phyloP scores from a whole-genome alignment of 2,888 invertebrate genomes.

The Ceriagrion tenellum region DNA sequence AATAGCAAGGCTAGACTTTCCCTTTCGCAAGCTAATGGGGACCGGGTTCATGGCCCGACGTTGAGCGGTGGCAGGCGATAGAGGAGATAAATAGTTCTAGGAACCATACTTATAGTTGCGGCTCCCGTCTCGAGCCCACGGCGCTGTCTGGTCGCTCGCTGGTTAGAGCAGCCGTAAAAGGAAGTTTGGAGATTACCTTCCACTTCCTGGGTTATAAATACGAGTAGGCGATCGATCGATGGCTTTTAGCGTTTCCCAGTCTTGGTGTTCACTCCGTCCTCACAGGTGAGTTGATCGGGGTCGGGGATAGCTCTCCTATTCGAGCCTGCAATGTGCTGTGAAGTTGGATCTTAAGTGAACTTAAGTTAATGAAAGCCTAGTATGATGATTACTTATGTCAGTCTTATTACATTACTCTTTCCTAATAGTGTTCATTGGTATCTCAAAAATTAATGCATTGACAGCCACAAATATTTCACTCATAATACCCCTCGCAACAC shows the following conservation, averaged over 20 bases:
- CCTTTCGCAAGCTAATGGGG: neutral
- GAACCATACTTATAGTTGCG: neutral
- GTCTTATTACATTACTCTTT: too few relatives aligned
- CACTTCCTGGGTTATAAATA: conserved; percentile 9
- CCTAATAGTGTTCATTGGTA: too few relatives aligned
- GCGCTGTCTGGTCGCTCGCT: neutral
- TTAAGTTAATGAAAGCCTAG: too few relatives aligned
- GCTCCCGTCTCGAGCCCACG: neutral
- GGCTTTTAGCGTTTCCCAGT: neutral
- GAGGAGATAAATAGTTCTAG: neutral
- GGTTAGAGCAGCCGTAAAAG: neutral
- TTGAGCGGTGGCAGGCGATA: neutral
- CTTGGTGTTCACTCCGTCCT: neutral
- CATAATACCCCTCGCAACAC: too few relatives aligned
- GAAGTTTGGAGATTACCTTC: neutral
- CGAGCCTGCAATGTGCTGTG: too few relatives aligned
- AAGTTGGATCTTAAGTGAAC: too few relatives aligned
- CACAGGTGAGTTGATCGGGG: too few relatives aligned
- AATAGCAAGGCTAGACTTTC: neutral
- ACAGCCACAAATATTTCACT: too few relatives aligned
- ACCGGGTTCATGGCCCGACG: neutral
- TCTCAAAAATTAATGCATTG: too few relatives aligned
- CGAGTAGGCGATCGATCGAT: neutral
- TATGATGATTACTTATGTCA: too few relatives aligned
- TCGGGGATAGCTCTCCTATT: too few relatives aligned